phyloP scores from a whole-genome alignment of 2,797 vertebrate species.

The Cryptoblepharus egeriae region DNA sequence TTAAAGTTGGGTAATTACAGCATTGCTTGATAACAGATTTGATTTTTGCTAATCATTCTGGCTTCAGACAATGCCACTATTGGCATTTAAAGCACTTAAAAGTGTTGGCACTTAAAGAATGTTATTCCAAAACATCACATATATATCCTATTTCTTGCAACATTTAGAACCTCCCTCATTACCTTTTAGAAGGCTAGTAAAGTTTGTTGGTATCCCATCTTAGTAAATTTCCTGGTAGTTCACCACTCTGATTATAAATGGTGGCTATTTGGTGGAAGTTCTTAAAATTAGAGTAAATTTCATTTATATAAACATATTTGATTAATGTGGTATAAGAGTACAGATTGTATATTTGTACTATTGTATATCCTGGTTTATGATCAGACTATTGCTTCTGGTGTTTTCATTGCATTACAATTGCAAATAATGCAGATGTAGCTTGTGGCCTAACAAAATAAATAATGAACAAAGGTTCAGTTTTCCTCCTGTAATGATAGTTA shows the following conservation, averaged over 20 bases:
- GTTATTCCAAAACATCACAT: background rate
- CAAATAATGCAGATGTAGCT: background rate
- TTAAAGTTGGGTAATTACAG: background rate
- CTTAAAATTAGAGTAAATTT: background rate
- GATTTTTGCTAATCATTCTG: too few species aligned
- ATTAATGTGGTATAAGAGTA: background rate
- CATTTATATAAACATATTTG: background rate
- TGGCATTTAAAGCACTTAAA: background rate
- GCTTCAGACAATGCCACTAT: background rate
- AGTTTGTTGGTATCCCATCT: background rate
- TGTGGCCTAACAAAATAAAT: background rate
- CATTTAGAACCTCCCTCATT: background rate
- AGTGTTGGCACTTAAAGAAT: background rate
- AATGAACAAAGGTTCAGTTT: too few species aligned
- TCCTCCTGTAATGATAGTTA: too few species aligned
- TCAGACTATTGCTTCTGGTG: background rate
- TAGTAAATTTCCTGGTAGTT: background rate
- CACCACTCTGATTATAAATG: background rate
- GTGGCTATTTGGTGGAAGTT: background rate
- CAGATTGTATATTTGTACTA: background rate
- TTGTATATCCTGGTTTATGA: background rate
- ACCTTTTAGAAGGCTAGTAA: background rate
- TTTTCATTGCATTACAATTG: background rate
- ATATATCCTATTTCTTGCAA: background rate
- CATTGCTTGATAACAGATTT: background rate